Conservation (phyloP, 2,113 vertebrate species). For the Cyphomyrus discorhynchus region DNA sequence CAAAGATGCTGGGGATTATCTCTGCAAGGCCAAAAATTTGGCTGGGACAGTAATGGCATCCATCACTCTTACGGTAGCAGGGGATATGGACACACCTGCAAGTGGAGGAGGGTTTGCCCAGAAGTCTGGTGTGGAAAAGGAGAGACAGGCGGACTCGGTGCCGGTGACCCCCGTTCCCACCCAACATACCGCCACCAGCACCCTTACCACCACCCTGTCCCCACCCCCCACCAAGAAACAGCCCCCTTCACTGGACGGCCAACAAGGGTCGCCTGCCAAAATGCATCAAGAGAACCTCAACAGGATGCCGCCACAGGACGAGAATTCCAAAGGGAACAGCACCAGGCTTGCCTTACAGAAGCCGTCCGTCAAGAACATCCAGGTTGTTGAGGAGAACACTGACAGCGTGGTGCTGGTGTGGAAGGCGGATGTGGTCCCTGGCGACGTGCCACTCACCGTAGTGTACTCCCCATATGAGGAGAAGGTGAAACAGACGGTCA, state of each 20-base stretch:
- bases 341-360: conserved; percentile 35
- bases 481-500: conserved; percentile 68
- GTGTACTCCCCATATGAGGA: conserved; percentile 81
- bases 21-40: conserved; percentile 85
- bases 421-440: conserved; percentile 57
- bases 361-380: conserved; percentile 61
- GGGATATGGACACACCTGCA: conserved; percentile 56
- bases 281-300: conserved; percentile 34
- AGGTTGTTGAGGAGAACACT: conserved; percentile 69
- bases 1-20: conserved; percentile 84
- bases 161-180: conserved; percentile 35
- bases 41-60: conserved; percentile 75
- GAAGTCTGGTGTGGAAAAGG: conserved; percentile 26
- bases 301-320: conserved; percentile 51
- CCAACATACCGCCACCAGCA: conserved; percentile 15
- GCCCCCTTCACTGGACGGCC: conserved; percentile 34
- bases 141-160: conserved; percentile 30
- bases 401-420: conserved; percentile 80
- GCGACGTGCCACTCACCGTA: conserved; percentile 61
- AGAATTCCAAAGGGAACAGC: conserved; percentile 49
- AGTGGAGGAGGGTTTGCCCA: conserved; percentile 44
- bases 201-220: conserved; percentile 12
- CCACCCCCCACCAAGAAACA: conserved; percentile 33
- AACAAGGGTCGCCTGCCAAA: conserved; percentile 40
- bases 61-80: conserved; percentile 73